Conservation (phyloP, 2,888 invertebrate species). For the Cephus sareptanus region DNA sequence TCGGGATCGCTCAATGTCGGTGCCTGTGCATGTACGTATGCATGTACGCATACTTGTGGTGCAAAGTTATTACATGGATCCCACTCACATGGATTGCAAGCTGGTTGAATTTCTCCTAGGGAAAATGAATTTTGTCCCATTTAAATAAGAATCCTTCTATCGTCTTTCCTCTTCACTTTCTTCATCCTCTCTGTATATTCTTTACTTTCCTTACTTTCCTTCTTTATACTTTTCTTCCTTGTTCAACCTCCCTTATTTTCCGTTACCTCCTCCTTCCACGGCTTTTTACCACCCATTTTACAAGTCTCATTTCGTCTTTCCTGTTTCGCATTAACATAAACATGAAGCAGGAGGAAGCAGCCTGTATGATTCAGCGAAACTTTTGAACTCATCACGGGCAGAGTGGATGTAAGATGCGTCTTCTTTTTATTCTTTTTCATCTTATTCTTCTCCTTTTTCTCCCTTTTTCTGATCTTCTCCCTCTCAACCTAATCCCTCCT, state of each 20-base stretch:
- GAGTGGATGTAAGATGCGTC: slow-evolving; percentile 6
- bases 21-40: not conserved
- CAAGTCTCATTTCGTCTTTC: slow-evolving; percentile 8
- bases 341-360: slow-evolving; percentile 18
- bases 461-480: not conserved
- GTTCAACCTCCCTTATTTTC: slow-evolving; percentile 5
- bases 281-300: slow-evolving; percentile 6
- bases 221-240: not conserved
- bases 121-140: not conserved
- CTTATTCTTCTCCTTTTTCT: not conserved
- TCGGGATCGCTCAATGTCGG: not conserved
- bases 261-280: not conserved
- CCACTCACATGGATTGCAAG: not conserved
- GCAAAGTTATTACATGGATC: not conserved
- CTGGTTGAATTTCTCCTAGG: not conserved
- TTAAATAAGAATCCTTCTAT: not conserved
- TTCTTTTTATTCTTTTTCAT: not conserved
- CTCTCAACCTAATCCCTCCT: not conserved
- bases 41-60: not conserved
- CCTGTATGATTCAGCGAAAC: slow-evolving; percentile 15
- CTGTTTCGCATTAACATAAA: slow-evolving; percentile 24
- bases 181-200: no score
- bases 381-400: slow-evolving; percentile 11
- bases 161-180: not conserved
- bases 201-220: not conserved